Conservation (phyloP, 92 coral and sea anemone species). For the Galaxea fascicularis region DNA sequence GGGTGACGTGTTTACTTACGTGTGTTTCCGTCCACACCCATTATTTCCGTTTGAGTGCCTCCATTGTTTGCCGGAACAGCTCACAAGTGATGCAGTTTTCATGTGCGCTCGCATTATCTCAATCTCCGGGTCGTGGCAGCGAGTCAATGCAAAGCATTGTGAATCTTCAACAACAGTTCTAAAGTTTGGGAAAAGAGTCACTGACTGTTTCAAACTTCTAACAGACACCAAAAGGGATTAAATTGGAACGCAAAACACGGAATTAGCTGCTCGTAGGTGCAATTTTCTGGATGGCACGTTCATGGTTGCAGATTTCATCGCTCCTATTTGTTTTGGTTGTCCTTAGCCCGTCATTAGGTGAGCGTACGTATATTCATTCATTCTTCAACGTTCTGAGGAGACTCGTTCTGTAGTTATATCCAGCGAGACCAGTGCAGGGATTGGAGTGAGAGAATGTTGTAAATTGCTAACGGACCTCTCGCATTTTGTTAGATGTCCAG, state of each 20-base stretch:
- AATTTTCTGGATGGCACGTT: conserved; percentile 19
- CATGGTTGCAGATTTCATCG: conserved; percentile 1
- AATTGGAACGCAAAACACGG: background rate
- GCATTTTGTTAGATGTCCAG: background rate
- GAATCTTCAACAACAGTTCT: conserved; percentile 10
- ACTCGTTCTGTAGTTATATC: background rate
- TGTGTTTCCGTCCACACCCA: conserved; percentile 45
- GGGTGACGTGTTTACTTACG: conserved; percentile 46
- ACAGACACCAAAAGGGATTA: background rate
- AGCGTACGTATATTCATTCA: background rate
- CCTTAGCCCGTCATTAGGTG: conserved; percentile 16
- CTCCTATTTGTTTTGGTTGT: background rate
- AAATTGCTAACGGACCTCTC: background rate
- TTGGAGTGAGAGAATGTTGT: background rate
- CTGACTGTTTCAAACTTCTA: background rate
- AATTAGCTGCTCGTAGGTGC: background rate
- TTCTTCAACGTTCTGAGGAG: background rate
- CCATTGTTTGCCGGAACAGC: background rate
- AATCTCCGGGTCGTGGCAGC: background rate
- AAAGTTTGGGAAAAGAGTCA: background rate
- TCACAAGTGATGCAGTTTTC: conserved; percentile 1
- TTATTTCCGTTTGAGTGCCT: conserved; percentile 20
- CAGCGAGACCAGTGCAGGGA: background rate
- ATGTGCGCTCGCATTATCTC: background rate
- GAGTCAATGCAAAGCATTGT: background rate